Base-by-base conservation (phyloP, 2,888 invertebrate genomes). In the Habrosyne pyritoides region DNA sequence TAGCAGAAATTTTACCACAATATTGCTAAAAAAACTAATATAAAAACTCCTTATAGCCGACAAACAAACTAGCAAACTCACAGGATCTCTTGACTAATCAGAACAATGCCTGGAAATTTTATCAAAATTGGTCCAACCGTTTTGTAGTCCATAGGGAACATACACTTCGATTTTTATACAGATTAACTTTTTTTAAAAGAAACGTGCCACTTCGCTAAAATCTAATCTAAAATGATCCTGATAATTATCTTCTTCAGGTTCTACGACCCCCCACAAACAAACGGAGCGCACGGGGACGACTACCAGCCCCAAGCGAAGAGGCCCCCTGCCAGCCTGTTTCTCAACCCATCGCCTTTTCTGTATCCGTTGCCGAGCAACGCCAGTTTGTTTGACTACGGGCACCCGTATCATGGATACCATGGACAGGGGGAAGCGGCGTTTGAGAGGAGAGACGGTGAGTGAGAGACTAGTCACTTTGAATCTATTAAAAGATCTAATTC, bases 341-440 rank as follows among this genome's bases (percentile, higher is more conserved):
- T 86, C 33, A 85, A 90, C 60, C 87, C 90, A 0, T 87, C 91
- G 0, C 90, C 91, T 0, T 88, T 93, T 73, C 66, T 88, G 5
- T 93, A 87, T 73, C 88, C 91, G 0, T 69, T 91, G 62, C 91
- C 91, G 0, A 86, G 89, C 60, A 93, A 92, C 70, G 89, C 93
- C 4, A 94, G 93, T 55, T 85, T 94, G 50, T 94, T 94, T 67
- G 94, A 94, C 66, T 94, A 94, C 69, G 76, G 84, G 0, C 92
- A 92, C 54, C 87, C 91, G 6, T 92, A 91, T 63, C 89, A 85
- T 52, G 73, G 75, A 0, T 89, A 87, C 68, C 90, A 89, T 21
- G 73, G 72, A 0, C 86, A 81, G 22, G 75, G 69, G 0, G 80
- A 88, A 5, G 71, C 63, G 0, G 70, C 78, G 1, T 87, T 86